Conservation (phyloP, 1,140 invertebrate genomes). For the Palaemon carinicauda region DNA sequence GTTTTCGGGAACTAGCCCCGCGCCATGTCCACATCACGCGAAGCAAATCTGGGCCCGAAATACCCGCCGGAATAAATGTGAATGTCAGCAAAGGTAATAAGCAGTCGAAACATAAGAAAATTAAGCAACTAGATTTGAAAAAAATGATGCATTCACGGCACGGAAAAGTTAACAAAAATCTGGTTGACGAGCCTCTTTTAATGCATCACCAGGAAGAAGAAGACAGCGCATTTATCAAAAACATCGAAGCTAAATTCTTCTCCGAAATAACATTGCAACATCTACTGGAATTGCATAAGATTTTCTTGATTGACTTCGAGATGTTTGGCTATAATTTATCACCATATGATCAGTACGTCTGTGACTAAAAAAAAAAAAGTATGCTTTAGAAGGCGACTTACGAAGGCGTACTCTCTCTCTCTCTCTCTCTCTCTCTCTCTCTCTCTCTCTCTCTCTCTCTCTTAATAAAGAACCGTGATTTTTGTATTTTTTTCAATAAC, state of each 20-base stretch:
- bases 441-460: too few relatives aligned
- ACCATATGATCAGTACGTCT: conserved; percentile 25
- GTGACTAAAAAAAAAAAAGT: neutral
- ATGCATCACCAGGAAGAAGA: neutral
- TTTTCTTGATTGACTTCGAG: conserved; percentile 58
- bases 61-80: neutral
- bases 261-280: conserved; percentile 36
- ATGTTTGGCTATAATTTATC: conserved; percentile 56
- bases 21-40: conserved; percentile 4
- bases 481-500: too few relatives aligned
- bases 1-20: conserved; percentile 1
- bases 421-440: too few relatives aligned
- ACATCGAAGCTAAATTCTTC: conserved; percentile 61
- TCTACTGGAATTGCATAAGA: conserved; percentile 36
- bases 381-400: too few relatives aligned
- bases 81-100: neutral
- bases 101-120: neutral
- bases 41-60: neutral
- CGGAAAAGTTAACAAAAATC: neutral
- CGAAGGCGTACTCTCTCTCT: too few relatives aligned
- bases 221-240: neutral
- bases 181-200: neutral
- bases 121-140: too few relatives aligned
- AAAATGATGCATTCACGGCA: neutral
- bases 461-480: too few relatives aligned